Base-by-base conservation (phyloP, 1,140 invertebrate species). In the Cepaea nemoralis region DNA sequence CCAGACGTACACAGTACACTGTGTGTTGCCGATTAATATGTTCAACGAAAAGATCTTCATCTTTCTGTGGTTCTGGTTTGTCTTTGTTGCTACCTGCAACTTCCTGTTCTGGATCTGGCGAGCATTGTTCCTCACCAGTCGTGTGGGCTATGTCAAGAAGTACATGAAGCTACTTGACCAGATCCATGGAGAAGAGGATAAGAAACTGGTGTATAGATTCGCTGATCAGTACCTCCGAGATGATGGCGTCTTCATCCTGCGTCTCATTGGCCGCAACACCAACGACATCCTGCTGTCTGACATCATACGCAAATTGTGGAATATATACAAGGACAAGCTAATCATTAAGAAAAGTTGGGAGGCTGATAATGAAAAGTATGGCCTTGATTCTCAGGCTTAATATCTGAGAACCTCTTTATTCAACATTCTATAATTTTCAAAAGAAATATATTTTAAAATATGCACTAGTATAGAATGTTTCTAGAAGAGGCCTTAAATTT, bases 1-100 rank as follows among this genome's bases (percentile, higher is more conserved):
- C 33, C 90, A 91, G 82, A 85, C 87, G 10, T 86, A 90, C 86
- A 91, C 90, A 0, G 91, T 92, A 39, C 93, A 93, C 83, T 93
- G 93, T 82, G 92, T 93, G 27, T 86, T 93, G 79, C 93, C 93
- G 37, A 93, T 93, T 85, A 93, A 93, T 83, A 89, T 93, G 40
- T 93, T 93, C 88, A 93, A 93, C 86, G 93, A 93, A 86, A 93
- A 93, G 85, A 93, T 93, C 80, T 91, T 90, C 82, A 88, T 89
- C n/a, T 90, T 91, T 83, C 82, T 91, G 10, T 91, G 90, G 90
- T 91, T 90, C 81, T 91, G 90, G 90, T 87, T 90, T 66, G 87
- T 89, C 70, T 79, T 90, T 37, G 88, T 91, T 67, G 87, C 88
- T 80, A 69, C 86, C 37, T 66, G 88, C 8, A 89, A 88, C 80